phyloP scores from a whole-genome alignment of 1,140 invertebrate species.

The Drosophila neocordata region DNA sequence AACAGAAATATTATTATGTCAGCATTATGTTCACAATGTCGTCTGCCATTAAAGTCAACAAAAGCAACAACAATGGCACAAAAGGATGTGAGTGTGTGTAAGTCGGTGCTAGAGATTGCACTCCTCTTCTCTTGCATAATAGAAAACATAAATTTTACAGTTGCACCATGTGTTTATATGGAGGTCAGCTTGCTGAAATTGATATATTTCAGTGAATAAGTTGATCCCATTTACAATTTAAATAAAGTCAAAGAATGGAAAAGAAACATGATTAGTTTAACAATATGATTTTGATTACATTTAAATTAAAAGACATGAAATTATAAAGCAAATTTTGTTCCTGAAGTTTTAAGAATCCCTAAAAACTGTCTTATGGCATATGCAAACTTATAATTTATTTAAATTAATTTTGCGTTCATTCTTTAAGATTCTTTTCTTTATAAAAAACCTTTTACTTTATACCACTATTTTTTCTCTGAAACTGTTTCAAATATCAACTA shows the following conservation, averaged over 20 bases:
- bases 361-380: no score
- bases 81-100: constrained; percentile 32
- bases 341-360: no score
- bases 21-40: constrained; percentile 79
- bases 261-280: neutral
- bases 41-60: constrained; percentile 74
- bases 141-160: constrained; percentile 70
- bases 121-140: constrained; percentile 45
- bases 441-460: no score
- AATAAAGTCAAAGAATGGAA: neutral
- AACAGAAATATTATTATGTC: constrained; percentile 80
- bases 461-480: no score
- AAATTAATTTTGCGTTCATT: no score
- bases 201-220: constrained; percentile 33
- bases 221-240: constrained; percentile 25
- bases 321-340: neutral
- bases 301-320: no score
- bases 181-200: constrained; percentile 22
- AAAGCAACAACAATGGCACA: constrained; percentile 40
- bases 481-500: no score
- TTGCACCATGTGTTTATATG: constrained; percentile 36
- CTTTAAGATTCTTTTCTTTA: no score
- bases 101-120: neutral
- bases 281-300: no score
- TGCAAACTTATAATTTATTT: no score